Percentiles rank a stretch among this genome's conserved stretches.
Evolutionary conservation across 2,113 vertebrate genomes (phyloP).

Genomic region (Cariama cristata): DNA sequence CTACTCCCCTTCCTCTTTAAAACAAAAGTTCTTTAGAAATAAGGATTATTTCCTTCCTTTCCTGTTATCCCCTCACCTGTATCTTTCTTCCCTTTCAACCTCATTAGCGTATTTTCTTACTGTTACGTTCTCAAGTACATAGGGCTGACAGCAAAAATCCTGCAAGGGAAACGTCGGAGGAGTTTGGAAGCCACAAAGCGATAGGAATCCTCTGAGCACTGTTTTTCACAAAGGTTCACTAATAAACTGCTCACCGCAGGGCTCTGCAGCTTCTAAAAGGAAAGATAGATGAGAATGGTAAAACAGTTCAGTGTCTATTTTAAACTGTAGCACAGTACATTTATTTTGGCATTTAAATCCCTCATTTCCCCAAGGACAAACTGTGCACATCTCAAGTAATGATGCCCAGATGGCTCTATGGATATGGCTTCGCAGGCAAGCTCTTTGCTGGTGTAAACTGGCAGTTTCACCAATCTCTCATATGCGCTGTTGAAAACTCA

Average conservation of each 20-base stretch:
- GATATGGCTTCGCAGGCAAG: constrained; percentile 13
- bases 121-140: not conserved
- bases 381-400: constrained; percentile 23
- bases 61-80: not conserved
- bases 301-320: not conserved
- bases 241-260: not conserved
- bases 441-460: not conserved
- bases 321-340: not conserved
- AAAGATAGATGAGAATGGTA: not conserved
- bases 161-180: not conserved
- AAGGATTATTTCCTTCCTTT: not conserved
- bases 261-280: not conserved
- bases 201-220: not conserved
- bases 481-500: not conserved
- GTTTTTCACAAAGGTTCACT: not conserved
- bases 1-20: not conserved
- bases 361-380: constrained; percentile 40
- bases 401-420: constrained; percentile 25
- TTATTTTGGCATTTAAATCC: constrained; percentile 45
- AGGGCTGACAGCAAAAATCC: not conserved
- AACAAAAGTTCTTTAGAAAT: not conserved
- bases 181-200: not conserved
- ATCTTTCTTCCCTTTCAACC: not conserved
- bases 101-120: not conserved
- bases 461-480: not conserved